These are phyloP conservation scores for Sceliomorpha sp. DNA, from an alignment of 2,888 invertebrate genomes.

Conservation along the genomic window DNA sequence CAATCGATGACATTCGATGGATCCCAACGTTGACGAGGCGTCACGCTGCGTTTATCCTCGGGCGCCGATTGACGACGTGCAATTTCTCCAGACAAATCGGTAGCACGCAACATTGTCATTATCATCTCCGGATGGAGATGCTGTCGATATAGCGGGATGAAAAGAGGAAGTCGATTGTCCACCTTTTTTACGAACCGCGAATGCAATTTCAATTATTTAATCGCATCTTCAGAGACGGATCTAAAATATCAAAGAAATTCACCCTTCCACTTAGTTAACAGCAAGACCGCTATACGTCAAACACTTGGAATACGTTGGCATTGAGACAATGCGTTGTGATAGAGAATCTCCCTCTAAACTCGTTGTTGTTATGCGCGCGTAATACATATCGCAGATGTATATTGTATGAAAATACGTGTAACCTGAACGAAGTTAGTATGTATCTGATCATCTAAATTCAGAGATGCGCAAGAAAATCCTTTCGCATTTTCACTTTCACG, in stretches of 20 bases:
- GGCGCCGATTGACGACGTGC: conserved; percentile 38
- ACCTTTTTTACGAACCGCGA: too few species aligned
- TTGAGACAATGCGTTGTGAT: conserved; percentile 4
- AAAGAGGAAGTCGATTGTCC: too few species aligned
- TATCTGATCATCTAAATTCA: conserved; percentile 46
- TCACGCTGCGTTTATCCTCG: conserved; percentile 46
- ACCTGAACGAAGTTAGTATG: conserved; percentile 15
- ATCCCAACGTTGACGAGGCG: conserved; percentile 40
- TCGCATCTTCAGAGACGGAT: too few species aligned
- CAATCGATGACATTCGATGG: conserved; percentile 53
- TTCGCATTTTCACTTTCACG: conserved; percentile 55
- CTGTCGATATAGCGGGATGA: conserved; percentile 10
- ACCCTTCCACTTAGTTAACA: too few species aligned
- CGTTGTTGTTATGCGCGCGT: conserved; percentile 28
- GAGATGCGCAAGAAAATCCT: conserved; percentile 46
- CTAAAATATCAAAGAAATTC: too few species aligned
- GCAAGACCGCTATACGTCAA: too few species aligned
- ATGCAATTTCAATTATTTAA: too few species aligned
- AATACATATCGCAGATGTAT: conserved; percentile 19
- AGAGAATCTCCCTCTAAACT: conserved; percentile 9
- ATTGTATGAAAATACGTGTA: conserved; percentile 45
- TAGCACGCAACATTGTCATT: conserved; percentile 46
- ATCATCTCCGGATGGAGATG: conserved; percentile 39
- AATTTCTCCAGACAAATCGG: conserved; percentile 56
- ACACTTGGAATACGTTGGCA: not conserved